Evolutionary conservation across 2,797 vertebrate species (phyloP), one percentile per base, ranked within the genome.

Genomic region (Eremophila alpestris): DNA sequence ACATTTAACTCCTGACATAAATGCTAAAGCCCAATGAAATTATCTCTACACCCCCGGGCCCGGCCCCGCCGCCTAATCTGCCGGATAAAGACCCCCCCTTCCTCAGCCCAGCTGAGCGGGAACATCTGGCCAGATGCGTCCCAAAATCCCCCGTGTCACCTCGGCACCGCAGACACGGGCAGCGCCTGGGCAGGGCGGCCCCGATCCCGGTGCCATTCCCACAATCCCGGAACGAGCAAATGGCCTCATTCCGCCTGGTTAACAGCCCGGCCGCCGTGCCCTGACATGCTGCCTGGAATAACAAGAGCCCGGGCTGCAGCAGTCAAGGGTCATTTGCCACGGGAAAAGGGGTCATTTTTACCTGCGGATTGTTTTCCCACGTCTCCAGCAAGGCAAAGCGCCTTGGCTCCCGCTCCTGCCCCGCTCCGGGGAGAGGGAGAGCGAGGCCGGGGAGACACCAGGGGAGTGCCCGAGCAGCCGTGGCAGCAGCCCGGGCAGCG

Each of bases 291-390:
- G 93, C 90, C 89, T 86, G 94, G 81, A 96, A 96, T 96, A 96
- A 96, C 95, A 96, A 96, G 95, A n/a, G 74, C 91, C 87, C 13
- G 14, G 86, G 87, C 94, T 82, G 94, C 96, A 88, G 94, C 93
- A 96, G 95, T 94, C 95, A 95, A 96, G 96, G 95, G 94, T 94
- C 96, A 97, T 96, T 97, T 94, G 96, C 96, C 95, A 94, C 41
- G 43, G 89, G 63, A 69, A 95, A 94, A 38, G 38, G 94, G 95
- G 91, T 96, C 95, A 62, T 97, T 96, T 96, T 95, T 94, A 95
- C 95, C 93, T 93, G 86, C 79, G 96, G 96, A 96, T 95, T 95
- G 95, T 94, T 97, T 95, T 90, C 91, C 91, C 73, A 2, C 40
- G 40, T 86, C 95, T 94, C 80, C 71, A 17, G 48, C 94, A 14